These are phyloP conservation scores for Prionailurus bengalensis DNA, from an alignment of 2,113 vertebrate species.

Conservation along the genomic window DNA sequence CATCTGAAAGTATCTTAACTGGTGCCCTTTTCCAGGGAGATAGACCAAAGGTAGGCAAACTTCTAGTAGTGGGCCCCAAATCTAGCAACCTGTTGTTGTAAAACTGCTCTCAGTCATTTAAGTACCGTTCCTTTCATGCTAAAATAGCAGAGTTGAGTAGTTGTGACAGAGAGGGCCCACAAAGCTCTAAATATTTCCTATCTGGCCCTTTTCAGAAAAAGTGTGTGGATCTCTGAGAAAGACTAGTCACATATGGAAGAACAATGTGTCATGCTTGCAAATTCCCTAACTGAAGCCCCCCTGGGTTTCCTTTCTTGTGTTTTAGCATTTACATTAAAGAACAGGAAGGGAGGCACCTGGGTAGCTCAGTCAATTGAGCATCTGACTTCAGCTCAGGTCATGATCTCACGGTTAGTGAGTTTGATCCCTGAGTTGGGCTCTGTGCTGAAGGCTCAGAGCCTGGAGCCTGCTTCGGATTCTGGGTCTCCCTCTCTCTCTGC, in stretches of 20 bases:
- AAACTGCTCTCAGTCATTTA: neutral
- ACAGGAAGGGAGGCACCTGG: neutral
- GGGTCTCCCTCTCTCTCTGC: too few species aligned
- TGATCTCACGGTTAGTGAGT: too few species aligned
- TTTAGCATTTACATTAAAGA: slow-evolving; percentile 1
- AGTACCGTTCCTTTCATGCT: neutral
- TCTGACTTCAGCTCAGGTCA: too few species aligned
- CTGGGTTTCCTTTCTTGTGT: neutral
- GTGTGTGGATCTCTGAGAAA: neutral
- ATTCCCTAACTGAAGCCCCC: neutral
- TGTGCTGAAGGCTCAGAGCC: too few species aligned
- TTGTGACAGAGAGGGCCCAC: too few species aligned
- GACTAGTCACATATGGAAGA: slow-evolving; percentile 4
- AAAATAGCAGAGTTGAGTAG: too few species aligned
- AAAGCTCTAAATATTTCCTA: too few species aligned
- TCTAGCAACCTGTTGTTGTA: neutral
- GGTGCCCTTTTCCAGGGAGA: neutral
- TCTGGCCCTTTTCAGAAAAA: neutral
- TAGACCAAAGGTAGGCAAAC: neutral
- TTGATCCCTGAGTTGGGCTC: too few species aligned
- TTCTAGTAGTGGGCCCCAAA: neutral
- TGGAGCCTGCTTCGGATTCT: too few species aligned
- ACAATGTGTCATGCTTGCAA: neutral
- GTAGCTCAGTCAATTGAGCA: too few species aligned
- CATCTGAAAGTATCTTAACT: neutral